Evolutionary conservation across 2,888 invertebrate species (phyloP).

Genomic region (Oxyteleia sp.): DNA sequence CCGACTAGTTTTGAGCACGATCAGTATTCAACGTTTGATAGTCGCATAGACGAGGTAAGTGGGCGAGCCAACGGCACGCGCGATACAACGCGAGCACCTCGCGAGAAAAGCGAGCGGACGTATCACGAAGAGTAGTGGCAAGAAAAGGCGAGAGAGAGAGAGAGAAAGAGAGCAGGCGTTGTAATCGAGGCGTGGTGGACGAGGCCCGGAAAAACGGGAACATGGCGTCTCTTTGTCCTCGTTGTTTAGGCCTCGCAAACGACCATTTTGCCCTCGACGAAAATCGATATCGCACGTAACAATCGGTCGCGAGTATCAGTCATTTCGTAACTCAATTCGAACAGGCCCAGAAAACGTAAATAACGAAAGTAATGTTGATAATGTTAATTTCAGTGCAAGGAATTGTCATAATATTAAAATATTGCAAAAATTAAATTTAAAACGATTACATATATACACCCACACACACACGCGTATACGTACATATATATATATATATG

Average conservation of each 20-base stretch:
- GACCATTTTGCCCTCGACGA: constrained; percentile 82
- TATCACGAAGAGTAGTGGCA: too few species aligned
- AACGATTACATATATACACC: too few species aligned
- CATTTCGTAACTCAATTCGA: constrained; percentile 67
- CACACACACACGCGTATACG: too few species aligned
- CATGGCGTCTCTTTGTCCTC: constrained; percentile 81
- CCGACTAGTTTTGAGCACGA: too few species aligned
- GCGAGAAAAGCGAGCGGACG: too few species aligned
- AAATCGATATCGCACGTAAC: constrained; percentile 81
- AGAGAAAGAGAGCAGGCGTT: constrained; percentile 31
- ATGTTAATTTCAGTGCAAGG: not conserved
- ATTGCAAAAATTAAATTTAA: constrained; percentile 1
- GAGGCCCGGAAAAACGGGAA: constrained; percentile 72
- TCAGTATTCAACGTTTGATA: too few species aligned
- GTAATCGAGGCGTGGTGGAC: constrained; percentile 67
- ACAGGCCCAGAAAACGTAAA: constrained; percentile 65
- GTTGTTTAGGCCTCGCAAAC: constrained; percentile 78
- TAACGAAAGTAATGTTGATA: too few species aligned
- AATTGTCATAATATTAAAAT: constrained; percentile 10
- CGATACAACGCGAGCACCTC: too few species aligned
- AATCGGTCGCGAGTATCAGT: constrained; percentile 56
- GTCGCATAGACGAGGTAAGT: too few species aligned
- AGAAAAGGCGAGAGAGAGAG: too few species aligned
- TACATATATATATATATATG: too few species aligned
- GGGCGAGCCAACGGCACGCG: too few species aligned